phyloP scores from a whole-genome alignment of 2,113 vertebrate genomes.

The Sturnira hondurensis region DNA sequence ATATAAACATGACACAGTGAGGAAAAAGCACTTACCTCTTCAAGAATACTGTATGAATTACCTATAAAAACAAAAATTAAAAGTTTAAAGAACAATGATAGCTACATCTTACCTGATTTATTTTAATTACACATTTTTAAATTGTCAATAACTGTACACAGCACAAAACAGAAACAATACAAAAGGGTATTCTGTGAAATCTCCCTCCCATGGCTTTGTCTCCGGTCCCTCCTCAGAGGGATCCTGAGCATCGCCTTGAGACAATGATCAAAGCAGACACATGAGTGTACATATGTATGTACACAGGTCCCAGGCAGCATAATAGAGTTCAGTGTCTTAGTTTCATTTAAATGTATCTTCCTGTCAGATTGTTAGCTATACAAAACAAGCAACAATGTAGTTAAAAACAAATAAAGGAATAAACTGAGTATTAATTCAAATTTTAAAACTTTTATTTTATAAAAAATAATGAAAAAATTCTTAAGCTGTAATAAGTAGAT shows the following conservation, averaged over 20 bases:
- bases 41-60: background rate
- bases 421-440: background rate
- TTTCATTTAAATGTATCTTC: background rate
- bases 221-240: background rate
- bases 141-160: background rate
- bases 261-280: background rate
- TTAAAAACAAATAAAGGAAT: background rate
- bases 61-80: slow-evolving; percentile 13
- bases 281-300: background rate
- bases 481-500: background rate
- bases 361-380: background rate
- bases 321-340: background rate
- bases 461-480: background rate
- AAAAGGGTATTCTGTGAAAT: background rate
- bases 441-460: background rate
- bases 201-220: background rate
- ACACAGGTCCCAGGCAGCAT: background rate
- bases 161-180: background rate
- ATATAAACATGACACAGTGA: background rate
- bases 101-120: background rate
- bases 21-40: slow-evolving; percentile 14
- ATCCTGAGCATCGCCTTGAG: background rate
- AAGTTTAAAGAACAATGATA: background rate
- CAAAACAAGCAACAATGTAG: background rate
- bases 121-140: background rate